Percentiles rank a stretch among this genome's conserved stretches.
phyloP scores from a whole-genome alignment of 2,888 invertebrate genomes.

The Drosophila pseudotalamancana region DNA sequence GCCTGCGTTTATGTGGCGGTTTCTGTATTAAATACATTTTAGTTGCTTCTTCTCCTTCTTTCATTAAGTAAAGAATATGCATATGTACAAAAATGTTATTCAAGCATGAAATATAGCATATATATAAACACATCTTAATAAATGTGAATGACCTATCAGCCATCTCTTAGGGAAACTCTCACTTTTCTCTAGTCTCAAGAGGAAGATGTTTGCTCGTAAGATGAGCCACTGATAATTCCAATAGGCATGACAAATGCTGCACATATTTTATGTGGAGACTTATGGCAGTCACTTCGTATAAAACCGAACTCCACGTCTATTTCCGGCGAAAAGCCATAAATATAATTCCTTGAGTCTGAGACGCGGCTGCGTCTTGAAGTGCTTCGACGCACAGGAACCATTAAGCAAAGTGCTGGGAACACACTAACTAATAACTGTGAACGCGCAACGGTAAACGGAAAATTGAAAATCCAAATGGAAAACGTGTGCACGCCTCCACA shows the following conservation, averaged over 20 bases:
- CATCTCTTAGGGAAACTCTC: neutral
- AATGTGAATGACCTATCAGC: slow-evolving; percentile 17
- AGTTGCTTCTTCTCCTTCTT: no score
- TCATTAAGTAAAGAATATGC: no score
- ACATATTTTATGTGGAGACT: slow-evolving; percentile 38
- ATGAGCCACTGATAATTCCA: slow-evolving; percentile 61
- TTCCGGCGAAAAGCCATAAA: slow-evolving; percentile 67
- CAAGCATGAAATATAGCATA: neutral
- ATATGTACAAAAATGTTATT: no score
- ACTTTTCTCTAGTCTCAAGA: slow-evolving; percentile 11
- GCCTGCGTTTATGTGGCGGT: neutral
- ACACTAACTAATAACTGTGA: slow-evolving; percentile 7
- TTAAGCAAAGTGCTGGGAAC: slow-evolving; percentile 63
- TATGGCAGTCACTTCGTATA: slow-evolving; percentile 33
- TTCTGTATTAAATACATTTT: neutral
- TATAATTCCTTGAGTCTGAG: slow-evolving; percentile 45
- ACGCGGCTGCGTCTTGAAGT: slow-evolving; percentile 41
- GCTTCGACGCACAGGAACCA: slow-evolving; percentile 48
- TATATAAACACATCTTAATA: neutral
- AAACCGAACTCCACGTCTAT: slow-evolving; percentile 57
- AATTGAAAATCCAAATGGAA: slow-evolving; percentile 54
- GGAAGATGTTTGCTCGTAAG: slow-evolving; percentile 18
- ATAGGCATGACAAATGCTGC: slow-evolving; percentile 59
- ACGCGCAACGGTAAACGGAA: slow-evolving; percentile 56
- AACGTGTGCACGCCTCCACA: slow-evolving; percentile 12